phyloP scores from a whole-genome alignment of 2,888 invertebrate genomes.

The Sminthurinus aureus region DNA sequence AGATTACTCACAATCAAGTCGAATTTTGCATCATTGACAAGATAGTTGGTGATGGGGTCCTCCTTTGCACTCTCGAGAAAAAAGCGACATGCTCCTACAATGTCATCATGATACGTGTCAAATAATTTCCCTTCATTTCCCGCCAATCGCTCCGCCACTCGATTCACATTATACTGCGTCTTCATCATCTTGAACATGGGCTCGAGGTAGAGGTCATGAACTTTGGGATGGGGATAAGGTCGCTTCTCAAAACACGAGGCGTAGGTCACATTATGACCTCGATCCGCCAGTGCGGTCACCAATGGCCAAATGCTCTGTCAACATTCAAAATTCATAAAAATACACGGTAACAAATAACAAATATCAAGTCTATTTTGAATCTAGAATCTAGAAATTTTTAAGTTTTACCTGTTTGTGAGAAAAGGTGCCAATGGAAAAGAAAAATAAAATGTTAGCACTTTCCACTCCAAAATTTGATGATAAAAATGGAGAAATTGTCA shows the following conservation, averaged over 20 bases:
- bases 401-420: conserved; percentile 12
- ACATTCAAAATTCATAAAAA: background rate
- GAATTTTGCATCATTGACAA: conserved; percentile 32
- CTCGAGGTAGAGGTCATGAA: conserved; percentile 32
- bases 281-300: conserved; percentile 19
- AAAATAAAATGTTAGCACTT: conserved; percentile 27
- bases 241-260: background rate
- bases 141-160: conserved; percentile 16
- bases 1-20: conserved; percentile 46
- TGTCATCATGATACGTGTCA: conserved; percentile 31
- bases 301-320: conserved; percentile 32
- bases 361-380: background rate
- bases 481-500: no score
- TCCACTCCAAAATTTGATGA: no score
- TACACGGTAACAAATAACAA: background rate
- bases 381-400: background rate
- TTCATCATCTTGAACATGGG: conserved; percentile 32
- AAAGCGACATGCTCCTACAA: conserved; percentile 34
- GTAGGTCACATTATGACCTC: conserved; percentile 34
- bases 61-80: conserved; percentile 20
- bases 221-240: conserved; percentile 15
- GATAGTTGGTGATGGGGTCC: conserved; percentile 5
- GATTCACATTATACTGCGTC: background rate
- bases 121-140: conserved; percentile 21
- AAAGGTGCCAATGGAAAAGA: conserved; percentile 22